Conservation (phyloP, 2,888 invertebrate genomes). For the Lysandra bellargus region DNA sequence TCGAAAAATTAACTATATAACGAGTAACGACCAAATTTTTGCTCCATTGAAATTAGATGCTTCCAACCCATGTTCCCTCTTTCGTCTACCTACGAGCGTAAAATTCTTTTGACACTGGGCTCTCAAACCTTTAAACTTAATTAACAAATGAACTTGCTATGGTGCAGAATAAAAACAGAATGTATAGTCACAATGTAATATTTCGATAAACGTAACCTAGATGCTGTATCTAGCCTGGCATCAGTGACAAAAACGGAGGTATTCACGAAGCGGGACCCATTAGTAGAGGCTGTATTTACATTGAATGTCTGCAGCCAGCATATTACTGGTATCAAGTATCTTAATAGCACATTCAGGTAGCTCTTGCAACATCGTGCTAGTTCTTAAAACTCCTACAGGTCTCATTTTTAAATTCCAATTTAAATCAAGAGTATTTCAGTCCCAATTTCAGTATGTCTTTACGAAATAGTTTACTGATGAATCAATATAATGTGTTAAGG, state of each 20-base stretch:
- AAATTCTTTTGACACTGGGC: neutral
- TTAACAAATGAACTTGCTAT: neutral
- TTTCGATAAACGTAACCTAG: neutral
- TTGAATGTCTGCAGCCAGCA: neutral
- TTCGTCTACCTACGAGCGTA: no score
- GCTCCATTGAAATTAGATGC: neutral
- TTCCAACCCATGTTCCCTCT: no score
- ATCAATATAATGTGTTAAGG: neutral
- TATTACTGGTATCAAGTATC: neutral
- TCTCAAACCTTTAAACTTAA: neutral
- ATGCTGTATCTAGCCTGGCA: constrained; percentile 2
- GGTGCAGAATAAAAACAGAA: neutral
- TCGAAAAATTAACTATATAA: neutral
- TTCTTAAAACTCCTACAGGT: neutral
- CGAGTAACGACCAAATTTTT: neutral
- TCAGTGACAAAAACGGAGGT: neutral
- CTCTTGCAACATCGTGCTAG: neutral
- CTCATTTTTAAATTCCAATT: neutral
- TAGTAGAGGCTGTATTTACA: neutral
- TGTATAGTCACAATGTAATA: neutral
- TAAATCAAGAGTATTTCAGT: neutral
- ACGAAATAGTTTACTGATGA: neutral
- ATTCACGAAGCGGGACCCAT: neutral
- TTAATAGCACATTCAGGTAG: neutral
- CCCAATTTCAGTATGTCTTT: neutral